Evolutionary conservation across 2,888 invertebrate genomes (phyloP).

Genomic region (Copidosoma aretas): DNA sequence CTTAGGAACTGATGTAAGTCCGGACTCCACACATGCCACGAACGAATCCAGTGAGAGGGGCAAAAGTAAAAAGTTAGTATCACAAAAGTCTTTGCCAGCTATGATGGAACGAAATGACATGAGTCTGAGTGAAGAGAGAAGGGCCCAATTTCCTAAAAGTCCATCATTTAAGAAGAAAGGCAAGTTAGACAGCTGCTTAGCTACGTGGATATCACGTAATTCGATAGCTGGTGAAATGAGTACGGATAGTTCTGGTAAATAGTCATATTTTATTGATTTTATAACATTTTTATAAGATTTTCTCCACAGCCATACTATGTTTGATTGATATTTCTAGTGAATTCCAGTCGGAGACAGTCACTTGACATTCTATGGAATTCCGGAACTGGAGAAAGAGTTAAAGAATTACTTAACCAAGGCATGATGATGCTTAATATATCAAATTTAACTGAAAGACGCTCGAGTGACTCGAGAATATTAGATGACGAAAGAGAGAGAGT

Average conservation of each 20-base stretch:
- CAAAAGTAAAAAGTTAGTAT: slow-evolving; percentile 56
- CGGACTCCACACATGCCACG: slow-evolving; percentile 52
- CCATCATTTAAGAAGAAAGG: slow-evolving; percentile 57
- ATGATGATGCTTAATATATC: slow-evolving; percentile 76
- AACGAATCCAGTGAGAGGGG: slow-evolving; percentile 40
- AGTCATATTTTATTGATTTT: not conserved
- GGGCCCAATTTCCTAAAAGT: slow-evolving; percentile 60
- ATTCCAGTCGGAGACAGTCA: slow-evolving; percentile 72
- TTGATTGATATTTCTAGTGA: slow-evolving; percentile 47
- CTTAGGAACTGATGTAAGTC: slow-evolving; percentile 57
- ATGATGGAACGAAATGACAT: slow-evolving; percentile 57
- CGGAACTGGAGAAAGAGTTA: slow-evolving; percentile 81
- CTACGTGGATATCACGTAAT: slow-evolving; percentile 67
- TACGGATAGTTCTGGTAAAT: slow-evolving; percentile 60
- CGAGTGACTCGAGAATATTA: slow-evolving; percentile 72
- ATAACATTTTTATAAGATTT: not conserved
- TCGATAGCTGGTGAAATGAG: slow-evolving; percentile 63
- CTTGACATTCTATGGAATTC: slow-evolving; percentile 75
- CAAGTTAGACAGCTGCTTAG: slow-evolving; percentile 64
- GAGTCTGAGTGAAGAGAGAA: slow-evolving; percentile 51
- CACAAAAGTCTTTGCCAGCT: slow-evolving; percentile 64
- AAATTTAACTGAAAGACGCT: slow-evolving; percentile 75
- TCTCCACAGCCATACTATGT: too few species aligned
- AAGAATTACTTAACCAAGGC: slow-evolving; percentile 81
- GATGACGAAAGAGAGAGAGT: slow-evolving; percentile 61